Evolutionary conservation across 2,113 vertebrate genomes (phyloP), one percentile per base, ranked within the genome.

Genomic region (Tyto alba): DNA sequence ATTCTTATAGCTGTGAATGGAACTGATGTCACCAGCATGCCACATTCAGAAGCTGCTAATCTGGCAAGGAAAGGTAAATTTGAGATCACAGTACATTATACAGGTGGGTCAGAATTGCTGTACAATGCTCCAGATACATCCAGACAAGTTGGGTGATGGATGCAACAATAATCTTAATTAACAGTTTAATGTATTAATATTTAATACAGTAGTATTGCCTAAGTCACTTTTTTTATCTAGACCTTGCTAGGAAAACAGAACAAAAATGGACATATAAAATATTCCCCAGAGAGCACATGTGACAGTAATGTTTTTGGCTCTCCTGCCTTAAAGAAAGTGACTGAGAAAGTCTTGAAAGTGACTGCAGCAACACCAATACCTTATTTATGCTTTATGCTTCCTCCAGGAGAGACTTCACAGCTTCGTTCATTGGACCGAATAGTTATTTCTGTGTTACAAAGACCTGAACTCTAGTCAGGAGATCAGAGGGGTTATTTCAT

Each of bases 21-120:
- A 82, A 99, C 98, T 1, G 98, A 99, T 94, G 99, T 99, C 90
- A 99, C 98, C 66, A 98, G 98, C 26, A 97, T 98, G 55, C 98
- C 98, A 75, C 99, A 99, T 26, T 99, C 99, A 43, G 99, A 99
- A 95, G 99, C 99, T 64, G 99, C 98, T 57, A 98, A 98, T 73
- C 97, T 99, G 47, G 99, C 98, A 62, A 98, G 98, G 43, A 99
- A 98, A 98, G 99, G 98, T 98, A 96, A 94, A 52, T 96, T 89
- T 73, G 48, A 57, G 16, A 41, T 55, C 6, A 59, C 26, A 50
- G 3, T 32, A 56, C 56, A 60, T 60, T 72, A 60, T 30, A 56
- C 2, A 0, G 36, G 16, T 43, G 11, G 12, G 16, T 85, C 29
- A 16, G 10, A 5, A 52, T 88, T 67, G 18, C 36, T 64, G 5